Evolutionary conservation across 2,888 invertebrate species (phyloP), one percentile per base, ranked within the genome.

Genomic region (Agrilus mali): DNA sequence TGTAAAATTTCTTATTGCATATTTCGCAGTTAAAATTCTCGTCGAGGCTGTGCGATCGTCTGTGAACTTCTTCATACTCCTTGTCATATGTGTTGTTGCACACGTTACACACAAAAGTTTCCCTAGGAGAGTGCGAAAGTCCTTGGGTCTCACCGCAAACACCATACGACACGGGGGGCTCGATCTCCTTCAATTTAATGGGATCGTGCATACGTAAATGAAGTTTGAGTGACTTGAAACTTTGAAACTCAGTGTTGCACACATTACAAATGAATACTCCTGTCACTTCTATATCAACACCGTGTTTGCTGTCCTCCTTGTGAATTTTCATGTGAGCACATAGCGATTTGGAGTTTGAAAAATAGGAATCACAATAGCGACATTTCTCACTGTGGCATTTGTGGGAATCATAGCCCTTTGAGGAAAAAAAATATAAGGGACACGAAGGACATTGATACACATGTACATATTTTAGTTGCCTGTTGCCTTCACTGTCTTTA

Each of bases 191-290:
- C 52, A 65, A 70, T 60, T 77, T 75, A 5, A 78, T 70, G 4
- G 82, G 81, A 32, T 78, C 77, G 53, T 86, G 86, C 77, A 86
- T 85, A 48, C 82, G 72, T 53, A 74, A 75, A 58, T 86, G 86
- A 38, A 86, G 64, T 52, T 81, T 70, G 42, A 81, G 60, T 5
- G 75, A 76, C 56, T 83, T 86, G 50, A 76, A 77, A 0, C 79
- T 74, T 0, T 73, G 70, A 55, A 85, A 85, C 42, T 71, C 65
- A 0, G 85, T 86, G 33, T 73, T 73, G 55, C 85, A 85, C n/a
- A 76, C 67, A 7, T 70, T 68, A 52, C 85, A 85, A 40, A 71
- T 60, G 50, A 71, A 76, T 1, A 68, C 65, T 4, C 64, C 64
- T 16, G 35, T 20, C 8, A 45, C 37, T 13, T 22, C 54, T 50